Evolutionary conservation across 2,888 invertebrate genomes (phyloP), one percentile per base, ranked within the genome.

Genomic region (Drosophila meridiana): DNA sequence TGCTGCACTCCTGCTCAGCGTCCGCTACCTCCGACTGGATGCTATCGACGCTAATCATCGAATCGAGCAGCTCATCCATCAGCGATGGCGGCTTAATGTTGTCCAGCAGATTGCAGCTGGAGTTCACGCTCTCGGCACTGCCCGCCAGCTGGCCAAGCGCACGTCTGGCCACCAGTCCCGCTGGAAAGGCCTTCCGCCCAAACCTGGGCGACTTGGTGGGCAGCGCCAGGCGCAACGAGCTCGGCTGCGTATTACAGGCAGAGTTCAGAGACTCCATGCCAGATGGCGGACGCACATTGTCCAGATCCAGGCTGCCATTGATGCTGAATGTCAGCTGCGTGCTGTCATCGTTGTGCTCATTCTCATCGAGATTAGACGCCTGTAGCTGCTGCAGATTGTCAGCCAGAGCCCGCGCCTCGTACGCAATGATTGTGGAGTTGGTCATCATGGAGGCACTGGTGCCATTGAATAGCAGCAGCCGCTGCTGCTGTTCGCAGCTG

Each of bases 11-110:
- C 52, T 87, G 80, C 53, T 96, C 97, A 0, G 83, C 90, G 67
- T 96, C 97, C 0, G 95, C 96, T 4, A 96, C 94, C 93, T 97
- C 97, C 0, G 96, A 97, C 34, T 96, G 96, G 68, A 97, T 96
- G 90, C 97, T 97, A 0, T 96, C 96, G 0, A 97, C 96, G 64
- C 97, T 97, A 14, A 96, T 94, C 95, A 97, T 96, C 77, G 97
- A 97, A 83, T 98, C 97, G 2, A 95, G 86, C 6, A 96, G 92
- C 82, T 95, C 94, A 68, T 96, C 96, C 95, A 97, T 96, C 76
- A 96, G 95, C 0, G 97, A 97, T 0, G 98, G 97, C 4, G 97
- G 97, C 90, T 97, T 97, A 4, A 97, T 95, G 75, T 96, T 96
- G 40, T 98, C 97, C 63, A 97, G 93, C 38, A 97, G 93, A 89